Evolutionary conservation across 2,797 vertebrate genomes (phyloP), one percentile per base, ranked within the genome.

Genomic region (Notamacropus eugenii): DNA sequence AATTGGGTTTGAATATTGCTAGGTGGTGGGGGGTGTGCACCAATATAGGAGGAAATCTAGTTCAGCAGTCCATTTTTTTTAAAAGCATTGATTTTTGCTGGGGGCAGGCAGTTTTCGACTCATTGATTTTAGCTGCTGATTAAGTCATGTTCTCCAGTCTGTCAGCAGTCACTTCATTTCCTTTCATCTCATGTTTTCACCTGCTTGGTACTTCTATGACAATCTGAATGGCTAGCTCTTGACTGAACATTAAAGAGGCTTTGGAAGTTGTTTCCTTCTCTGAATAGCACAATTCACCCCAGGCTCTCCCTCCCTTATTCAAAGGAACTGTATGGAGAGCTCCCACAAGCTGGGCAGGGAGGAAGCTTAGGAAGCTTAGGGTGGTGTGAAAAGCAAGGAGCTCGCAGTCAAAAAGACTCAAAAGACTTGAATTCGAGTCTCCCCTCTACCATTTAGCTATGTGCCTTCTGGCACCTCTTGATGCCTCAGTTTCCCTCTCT

Each of bases 81-180:
- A 27, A 40, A 87, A 87, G 74, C 93, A 97, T 96, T 94, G 97
- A 97, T 97, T 97, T 97, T 96, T 97, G 96, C 97, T 97, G 96
- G 95, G 97, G 95, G 97, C 96, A 92, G 96, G 95, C 90, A 52
- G 94, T 90, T 95, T 96, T 95, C 13, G 27, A 96, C 87, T 92
- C 93, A 92, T 97, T 87, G 97, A 97, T 97, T 94, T 94, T 22
- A 95, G 92, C 93, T 58, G 59, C 96, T 97, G 97, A 97, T 97
- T 96, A 97, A 98, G 97, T 96, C 92, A 67, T 54, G 54, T 46
- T 93, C 93, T 94, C 24, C 40, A 5, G n/a, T 14, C 96, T 95
- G 96, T 96, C 96, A 96, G 97, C 94, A 95, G 93, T 82, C 94
- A 87, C 95, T 97, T 94, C 55, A 52, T 96, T 95, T 96, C 93